These are phyloP conservation scores for Idaea dimidiata DNA, from an alignment of 2,888 invertebrate species.

Conservation along the genomic window DNA sequence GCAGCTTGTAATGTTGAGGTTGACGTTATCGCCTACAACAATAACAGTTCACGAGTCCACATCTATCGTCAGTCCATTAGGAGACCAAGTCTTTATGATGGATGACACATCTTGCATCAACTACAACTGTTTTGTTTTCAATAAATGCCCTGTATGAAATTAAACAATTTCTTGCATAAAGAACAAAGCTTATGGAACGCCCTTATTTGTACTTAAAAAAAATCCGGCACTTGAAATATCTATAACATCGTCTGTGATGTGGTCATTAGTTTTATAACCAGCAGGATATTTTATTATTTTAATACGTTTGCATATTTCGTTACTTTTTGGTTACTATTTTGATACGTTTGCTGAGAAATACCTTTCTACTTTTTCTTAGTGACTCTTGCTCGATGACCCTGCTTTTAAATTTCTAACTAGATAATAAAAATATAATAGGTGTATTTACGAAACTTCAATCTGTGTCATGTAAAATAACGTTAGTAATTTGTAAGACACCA, in stretches of 20 bases:
- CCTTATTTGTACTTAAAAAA: neutral
- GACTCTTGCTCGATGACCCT: too few relatives aligned
- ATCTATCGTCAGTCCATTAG: conserved; percentile 7
- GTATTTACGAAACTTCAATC: neutral
- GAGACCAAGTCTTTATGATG: conserved; percentile 3
- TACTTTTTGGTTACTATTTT: too few relatives aligned
- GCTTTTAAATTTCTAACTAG: too few relatives aligned
- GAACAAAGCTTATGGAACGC: neutral
- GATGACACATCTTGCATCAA: neutral
- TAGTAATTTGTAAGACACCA: neutral
- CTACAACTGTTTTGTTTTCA: neutral
- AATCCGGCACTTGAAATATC: neutral
- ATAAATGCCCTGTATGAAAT: neutral
- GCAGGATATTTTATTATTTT: too few relatives aligned
- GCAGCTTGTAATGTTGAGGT: neutral
- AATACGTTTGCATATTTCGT: too few relatives aligned
- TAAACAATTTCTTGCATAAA: neutral
- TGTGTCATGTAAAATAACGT: neutral
- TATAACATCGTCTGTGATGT: neutral
- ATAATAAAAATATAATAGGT: neutral
- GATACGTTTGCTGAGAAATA: too few relatives aligned
- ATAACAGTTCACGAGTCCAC: neutral
- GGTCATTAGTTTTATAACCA: too few relatives aligned
- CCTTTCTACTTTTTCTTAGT: too few relatives aligned
- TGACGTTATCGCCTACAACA: neutral